Base-by-base conservation (phyloP, 2,888 invertebrate genomes). In the Polylopha cassiicola region DNA sequence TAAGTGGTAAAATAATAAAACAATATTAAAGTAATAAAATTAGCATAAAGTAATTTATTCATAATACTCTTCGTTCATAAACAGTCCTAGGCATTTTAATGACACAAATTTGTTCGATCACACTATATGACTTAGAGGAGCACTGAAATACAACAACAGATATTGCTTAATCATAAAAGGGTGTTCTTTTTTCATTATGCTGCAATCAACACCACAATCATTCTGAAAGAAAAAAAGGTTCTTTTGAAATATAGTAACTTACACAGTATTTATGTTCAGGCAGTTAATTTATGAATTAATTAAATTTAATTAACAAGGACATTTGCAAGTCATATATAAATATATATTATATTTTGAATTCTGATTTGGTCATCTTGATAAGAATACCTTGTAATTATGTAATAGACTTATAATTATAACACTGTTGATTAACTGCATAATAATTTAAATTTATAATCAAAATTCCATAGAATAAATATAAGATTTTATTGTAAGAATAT, bases 181-280 rank as follows among this genome's bases (percentile, higher is more conserved):
- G 7, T 3, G 10, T 28, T 20, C 11, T 8, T 24, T 36, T 24
- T 23, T 36, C 39, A 44, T 74, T 67, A 85, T 46, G 74, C 82
- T 10, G 84, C 84, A 46, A 85, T 85, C 51, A 85, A 55, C 53
- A 85, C 85, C 48, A 82, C 80, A 51, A 85, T 85, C 85, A 85
- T 85, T 65, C 85, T 85, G 84, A 48, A 84, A 84, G 55, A 66
- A 61, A 60, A 53, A 45, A 37, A 46, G 50, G 15, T 28, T 15
- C n/a, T 23, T 3, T 23, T 13, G 13, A 6, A 38, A 10, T 7
- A 13, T 26, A 4, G 3, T 6, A 24, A 39, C 14, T 14, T 10
- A 21, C 3, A 2, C 21, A 13, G 10, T 24, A 15, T 16, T 17
- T 4, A 9, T 3, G 4, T 8, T 9, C 13, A 31, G 13, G 26